Evolutionary conservation across 2,797 vertebrate species (phyloP).

Genomic region (Cephalopachus bancanus): DNA sequence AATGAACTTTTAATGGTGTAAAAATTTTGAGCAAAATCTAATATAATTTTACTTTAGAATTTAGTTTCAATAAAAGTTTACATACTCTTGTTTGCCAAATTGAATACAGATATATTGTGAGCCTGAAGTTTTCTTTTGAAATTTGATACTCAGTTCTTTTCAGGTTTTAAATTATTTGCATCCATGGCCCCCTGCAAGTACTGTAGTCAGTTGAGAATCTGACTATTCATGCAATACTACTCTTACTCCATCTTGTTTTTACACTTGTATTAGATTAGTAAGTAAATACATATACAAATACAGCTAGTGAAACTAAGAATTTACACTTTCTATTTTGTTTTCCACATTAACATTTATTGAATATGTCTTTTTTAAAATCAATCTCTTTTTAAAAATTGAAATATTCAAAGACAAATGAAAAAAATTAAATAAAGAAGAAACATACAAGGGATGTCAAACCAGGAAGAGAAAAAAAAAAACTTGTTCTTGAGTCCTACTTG

Average conservation of each 20-base stretch:
- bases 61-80: not conserved
- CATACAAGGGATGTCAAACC: not conserved
- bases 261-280: not conserved
- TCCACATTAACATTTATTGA: not conserved
- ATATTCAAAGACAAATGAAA: not conserved
- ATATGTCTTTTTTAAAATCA: not conserved
- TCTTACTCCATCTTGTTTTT: not conserved
- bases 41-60: not conserved
- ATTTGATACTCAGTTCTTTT: not conserved
- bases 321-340: constrained; percentile 6
- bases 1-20: not conserved
- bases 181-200: not conserved
- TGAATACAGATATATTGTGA: not conserved
- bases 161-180: not conserved
- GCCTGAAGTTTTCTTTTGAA: not conserved
- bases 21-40: not conserved
- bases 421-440: not conserved
- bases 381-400: not conserved
- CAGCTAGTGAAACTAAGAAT: not conserved
- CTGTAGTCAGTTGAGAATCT: not conserved
- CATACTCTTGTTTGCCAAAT: not conserved
- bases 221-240: not conserved
- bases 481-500: not conserved
- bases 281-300: not conserved
- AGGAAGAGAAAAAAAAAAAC: not conserved